Base-by-base conservation (phyloP, 2,113 vertebrate species). In the Platycercus adscitus region DNA sequence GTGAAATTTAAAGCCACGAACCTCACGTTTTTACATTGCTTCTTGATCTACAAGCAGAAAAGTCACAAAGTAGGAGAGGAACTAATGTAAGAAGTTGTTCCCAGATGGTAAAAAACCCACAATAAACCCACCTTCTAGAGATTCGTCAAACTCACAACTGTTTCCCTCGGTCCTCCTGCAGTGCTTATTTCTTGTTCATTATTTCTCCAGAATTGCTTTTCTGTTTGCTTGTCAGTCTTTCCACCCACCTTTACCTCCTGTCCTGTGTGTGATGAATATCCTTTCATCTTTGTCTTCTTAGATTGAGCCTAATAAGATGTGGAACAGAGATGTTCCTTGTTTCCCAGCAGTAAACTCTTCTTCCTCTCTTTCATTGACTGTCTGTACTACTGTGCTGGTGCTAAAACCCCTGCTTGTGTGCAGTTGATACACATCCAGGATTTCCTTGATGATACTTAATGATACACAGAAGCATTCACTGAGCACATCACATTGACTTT, bases 131-230 rank as follows among this genome's bases (percentile, higher is more conserved):
- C 24, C 77, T 70, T 83, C 68, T 50, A 47, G 43, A 70, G 46
- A 66, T 63, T 23, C 24, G 71, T 60, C 55, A 86, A 13, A 56
- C 24, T 58, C 69, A 44, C 21, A 71, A 13, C 39, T 41, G 4
- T 10, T 82, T 58, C 50, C 63, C 29, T 81, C 0, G 0, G 24
- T 81, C 47, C 26, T 84, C 49, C 46, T 1, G 1, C 20, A 0
- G 0, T 25, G 33, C 13, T 73, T 60, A 31, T 84, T 83, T 64
- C 52, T 93, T 79, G 29, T 39, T 66, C 11, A 35, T 81, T 75
- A 55, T 81, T 90, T 72, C 61, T 89, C 47, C 56, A 81, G 52
- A 91, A 60, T 31, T 0, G 0, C 69, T 52, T 69, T 44, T 64
- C 28, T 18, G 2, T 29, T 90, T 64, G 18, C 47, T 52, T 61